A percentile compares a stretch with the other conserved stretches of the same genome.
These are phyloP conservation scores for Gymnothorax javanicus DNA, from an alignment of 2,797 vertebrate species.

Conservation along the genomic window DNA sequence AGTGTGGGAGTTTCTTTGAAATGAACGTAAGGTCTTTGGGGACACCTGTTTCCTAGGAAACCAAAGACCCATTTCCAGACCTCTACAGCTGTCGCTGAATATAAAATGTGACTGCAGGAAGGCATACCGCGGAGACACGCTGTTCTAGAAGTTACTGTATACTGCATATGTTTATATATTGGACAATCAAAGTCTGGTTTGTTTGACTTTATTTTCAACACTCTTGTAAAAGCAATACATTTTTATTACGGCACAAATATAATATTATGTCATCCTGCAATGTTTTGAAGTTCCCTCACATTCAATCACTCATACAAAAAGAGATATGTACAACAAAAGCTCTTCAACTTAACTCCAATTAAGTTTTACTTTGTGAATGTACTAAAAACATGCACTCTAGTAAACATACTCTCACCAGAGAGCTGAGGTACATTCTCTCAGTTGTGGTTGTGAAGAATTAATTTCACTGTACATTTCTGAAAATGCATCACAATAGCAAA, in stretches of 20 bases:
- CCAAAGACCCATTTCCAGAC: conserved; percentile 30
- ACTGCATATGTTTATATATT: neutral
- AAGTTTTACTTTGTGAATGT: too few relatives aligned
- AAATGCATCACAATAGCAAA: too few relatives aligned
- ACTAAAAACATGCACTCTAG: too few relatives aligned
- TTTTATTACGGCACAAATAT: neutral
- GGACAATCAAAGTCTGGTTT: neutral
- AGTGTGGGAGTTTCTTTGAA: conserved; percentile 16
- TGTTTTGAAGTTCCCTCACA: neutral
- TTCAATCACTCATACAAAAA: neutral
- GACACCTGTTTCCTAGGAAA: conserved; percentile 52
- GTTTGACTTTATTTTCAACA: neutral
- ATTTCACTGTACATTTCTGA: too few relatives aligned
- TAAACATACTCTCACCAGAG: too few relatives aligned
- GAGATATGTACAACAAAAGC: too few relatives aligned
- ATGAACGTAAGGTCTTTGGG: conserved; percentile 35
- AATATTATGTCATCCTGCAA: neutral
- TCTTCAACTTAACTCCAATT: too few relatives aligned
- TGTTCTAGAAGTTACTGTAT: neutral
- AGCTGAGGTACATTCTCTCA: too few relatives aligned
- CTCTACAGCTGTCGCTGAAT: neutral
- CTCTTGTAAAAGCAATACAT: neutral
- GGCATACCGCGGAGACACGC: neutral
- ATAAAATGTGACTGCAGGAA: neutral
- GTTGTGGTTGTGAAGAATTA: too few relatives aligned